phyloP scores from a whole-genome alignment of 2,888 invertebrate genomes.

The Diarsia rubi region DNA sequence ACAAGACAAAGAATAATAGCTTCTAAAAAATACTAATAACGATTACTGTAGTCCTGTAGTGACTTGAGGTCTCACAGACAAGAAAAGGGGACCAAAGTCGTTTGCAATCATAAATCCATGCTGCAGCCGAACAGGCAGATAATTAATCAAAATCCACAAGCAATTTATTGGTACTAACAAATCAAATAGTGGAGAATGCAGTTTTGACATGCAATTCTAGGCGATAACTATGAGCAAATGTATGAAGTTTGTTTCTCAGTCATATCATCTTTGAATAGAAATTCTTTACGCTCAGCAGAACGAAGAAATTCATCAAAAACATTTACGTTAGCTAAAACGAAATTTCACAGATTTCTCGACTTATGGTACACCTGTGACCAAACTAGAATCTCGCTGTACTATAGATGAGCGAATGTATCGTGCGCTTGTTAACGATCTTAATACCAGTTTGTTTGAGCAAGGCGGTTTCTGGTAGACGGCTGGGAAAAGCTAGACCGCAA shows the following conservation, averaged over 20 bases:
- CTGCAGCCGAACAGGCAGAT: constrained; percentile 47
- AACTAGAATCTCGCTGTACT: constrained; percentile 39
- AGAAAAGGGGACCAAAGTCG: constrained; percentile 45
- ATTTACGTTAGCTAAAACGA: constrained; percentile 22
- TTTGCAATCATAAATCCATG: constrained; percentile 60
- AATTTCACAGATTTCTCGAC: constrained; percentile 37
- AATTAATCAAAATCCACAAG: constrained; percentile 66
- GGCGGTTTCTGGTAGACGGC: constrained; percentile 42
- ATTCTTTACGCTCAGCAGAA: constrained; percentile 36
- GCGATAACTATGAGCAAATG: constrained; percentile 55
- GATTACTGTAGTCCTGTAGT: constrained; percentile 19
- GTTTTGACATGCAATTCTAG: constrained; percentile 56
- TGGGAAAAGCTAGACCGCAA: constrained; percentile 36
- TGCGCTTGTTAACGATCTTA: constrained; percentile 51
- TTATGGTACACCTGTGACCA: constrained; percentile 48
- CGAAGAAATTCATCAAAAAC: constrained; percentile 31
- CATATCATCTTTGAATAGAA: constrained; percentile 48
- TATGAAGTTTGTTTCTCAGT: constrained; percentile 50
- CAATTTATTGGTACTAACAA: constrained; percentile 63
- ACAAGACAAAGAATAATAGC: constrained; percentile 17
- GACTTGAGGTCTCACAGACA: constrained; percentile 41
- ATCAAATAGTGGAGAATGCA: constrained; percentile 59
- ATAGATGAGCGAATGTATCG: constrained; percentile 53
- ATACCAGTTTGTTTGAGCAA: constrained; percentile 52
- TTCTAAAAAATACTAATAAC: constrained; percentile 34